These are phyloP conservation scores for Neoniphon sammara DNA, from an alignment of 2,797 vertebrate genomes.

Conservation along the genomic window DNA sequence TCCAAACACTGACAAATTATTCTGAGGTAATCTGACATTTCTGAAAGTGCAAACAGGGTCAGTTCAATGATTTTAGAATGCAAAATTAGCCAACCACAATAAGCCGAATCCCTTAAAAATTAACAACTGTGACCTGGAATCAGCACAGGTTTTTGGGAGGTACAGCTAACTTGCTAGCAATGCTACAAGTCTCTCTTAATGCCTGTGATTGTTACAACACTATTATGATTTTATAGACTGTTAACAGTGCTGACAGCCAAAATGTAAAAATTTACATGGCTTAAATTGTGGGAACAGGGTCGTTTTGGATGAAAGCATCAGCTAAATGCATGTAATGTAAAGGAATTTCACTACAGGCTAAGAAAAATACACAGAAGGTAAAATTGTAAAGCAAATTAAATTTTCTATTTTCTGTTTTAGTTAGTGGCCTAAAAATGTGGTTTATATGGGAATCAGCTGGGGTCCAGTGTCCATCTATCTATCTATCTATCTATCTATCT, in stretches of 20 bases:
- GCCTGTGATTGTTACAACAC: constrained; percentile 4
- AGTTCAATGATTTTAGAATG: constrained; percentile 36
- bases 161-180: not conserved
- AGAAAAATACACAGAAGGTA: not conserved
- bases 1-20: constrained; percentile 72
- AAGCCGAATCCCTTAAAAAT: constrained; percentile 5
- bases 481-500: too few species aligned
- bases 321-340: not conserved
- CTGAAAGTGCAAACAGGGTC: constrained; percentile 37
- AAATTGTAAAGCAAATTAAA: too few species aligned
- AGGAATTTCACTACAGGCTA: not conserved
- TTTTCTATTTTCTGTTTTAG: too few species aligned
- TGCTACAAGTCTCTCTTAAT: not conserved
- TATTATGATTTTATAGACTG: constrained; percentile 3
- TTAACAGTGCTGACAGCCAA: not conserved
- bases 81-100: not conserved
- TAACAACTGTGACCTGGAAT: not conserved
- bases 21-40: constrained; percentile 65
- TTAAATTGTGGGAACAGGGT: not conserved
- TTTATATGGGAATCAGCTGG: not conserved
- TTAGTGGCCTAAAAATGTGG: not conserved
- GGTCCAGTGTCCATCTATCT: not conserved
- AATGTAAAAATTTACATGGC: constrained; percentile 14
- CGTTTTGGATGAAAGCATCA: not conserved
- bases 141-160: not conserved